phyloP scores from a whole-genome alignment of 2,113 vertebrate genomes.

The Thamnophis sirtalis region DNA sequence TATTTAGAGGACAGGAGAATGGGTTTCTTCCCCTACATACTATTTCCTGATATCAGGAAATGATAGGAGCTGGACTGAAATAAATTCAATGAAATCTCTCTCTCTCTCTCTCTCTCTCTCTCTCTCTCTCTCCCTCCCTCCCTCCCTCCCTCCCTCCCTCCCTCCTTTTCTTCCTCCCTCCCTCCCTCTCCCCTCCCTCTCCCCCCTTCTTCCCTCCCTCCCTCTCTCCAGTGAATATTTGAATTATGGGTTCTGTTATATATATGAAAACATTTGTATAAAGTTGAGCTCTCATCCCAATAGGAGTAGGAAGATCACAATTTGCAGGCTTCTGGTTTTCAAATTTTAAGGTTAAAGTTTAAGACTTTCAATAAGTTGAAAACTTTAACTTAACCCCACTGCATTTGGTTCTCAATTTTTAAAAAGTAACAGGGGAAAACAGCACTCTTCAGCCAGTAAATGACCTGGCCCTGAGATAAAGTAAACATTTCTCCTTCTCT shows the following conservation, averaged over 20 bases:
- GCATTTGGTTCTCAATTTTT: background rate
- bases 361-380: background rate
- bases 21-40: background rate
- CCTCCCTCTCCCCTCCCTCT: too few relatives aligned
- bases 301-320: background rate
- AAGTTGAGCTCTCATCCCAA: background rate
- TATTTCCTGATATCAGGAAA: background rate
- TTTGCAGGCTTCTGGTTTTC: background rate
- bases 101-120: too few relatives aligned
- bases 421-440: background rate
- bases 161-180: background rate
- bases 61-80: background rate
- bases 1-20: background rate
- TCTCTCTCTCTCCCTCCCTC: too few relatives aligned
- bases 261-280: background rate
- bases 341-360: background rate
- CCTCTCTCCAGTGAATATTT: background rate
- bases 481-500: background rate
- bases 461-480: background rate
- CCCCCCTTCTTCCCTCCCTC: too few relatives aligned
- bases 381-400: background rate
- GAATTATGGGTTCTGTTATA: background rate
- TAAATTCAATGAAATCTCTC: background rate
- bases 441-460: background rate
- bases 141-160: too few relatives aligned